Evolutionary conservation across 2,888 invertebrate species (phyloP), one percentile per base, ranked within the genome.

Genomic region (Sarcophaga carnaria): DNA sequence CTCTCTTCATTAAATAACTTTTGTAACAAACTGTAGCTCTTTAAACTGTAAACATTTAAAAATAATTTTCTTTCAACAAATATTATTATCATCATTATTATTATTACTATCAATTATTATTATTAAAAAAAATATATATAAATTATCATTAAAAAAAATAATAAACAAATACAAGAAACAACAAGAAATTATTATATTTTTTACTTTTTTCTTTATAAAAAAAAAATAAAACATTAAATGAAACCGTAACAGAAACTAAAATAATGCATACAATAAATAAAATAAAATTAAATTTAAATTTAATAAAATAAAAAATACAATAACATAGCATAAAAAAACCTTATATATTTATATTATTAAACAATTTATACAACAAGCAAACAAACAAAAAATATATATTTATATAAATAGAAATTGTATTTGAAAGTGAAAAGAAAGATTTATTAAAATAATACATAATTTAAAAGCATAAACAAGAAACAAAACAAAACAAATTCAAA

Each of bases 31-130:
- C 72, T 72, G 37, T 60, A 71, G 10, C 37, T 37, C 37, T 37
- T 37, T 37, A 37, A 37, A 76, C 64, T 84, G 85, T 79, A 80
- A 85, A 62, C 69, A 83, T 37, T 1, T 2, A 37, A 2, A 37
- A 37, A 37, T 83, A 83, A 75, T 80, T 88, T 85, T 85, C 70
- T 74, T 85, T 80, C 83, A 72, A 77, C 60, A 76, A 49, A 37
- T 8, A 8, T 37, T 37, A 37, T 37, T 37, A 37, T 37, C 37
- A 37, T 37, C 37, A 37, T 37, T 37, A 37, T 37, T 37, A 37
- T 37, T 37, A 37, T 37, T 37, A 22, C 22, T 22, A 22, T 22
- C 1, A 37, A 37, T 10, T 10, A 37, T 37, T 37, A 37, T 37
- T 37, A 37, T 37, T 37, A 37, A 37, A 37, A 37, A 37, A 37